Evolutionary conservation across 2,888 invertebrate genomes (phyloP), one percentile per base, ranked within the genome.

Genomic region (Plemyria rubiginata): DNA sequence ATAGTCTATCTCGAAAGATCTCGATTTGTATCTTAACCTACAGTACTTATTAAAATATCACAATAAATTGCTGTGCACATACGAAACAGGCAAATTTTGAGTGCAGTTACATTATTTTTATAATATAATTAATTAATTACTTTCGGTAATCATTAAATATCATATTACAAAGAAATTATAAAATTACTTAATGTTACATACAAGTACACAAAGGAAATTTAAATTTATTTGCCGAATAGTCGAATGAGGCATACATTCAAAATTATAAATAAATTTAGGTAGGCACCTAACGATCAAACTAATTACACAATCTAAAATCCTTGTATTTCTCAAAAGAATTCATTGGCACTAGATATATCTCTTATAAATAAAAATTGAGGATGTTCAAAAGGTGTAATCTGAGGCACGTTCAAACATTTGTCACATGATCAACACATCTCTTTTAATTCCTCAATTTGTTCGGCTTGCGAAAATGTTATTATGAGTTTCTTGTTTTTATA

Each of bases 51-150:
- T 88, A 92, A 92, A 93, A 93, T 93, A 93, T 93, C 92, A 93
- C 92, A 93, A 92, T 93, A 91, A 93, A 93, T 92, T 92, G 87
- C 88, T 86, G 93, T 93, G 93, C 93, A 91, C 87, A 91, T 92
- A 93, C 88, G 88, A 90, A 92, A 93, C 92, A 91, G 92, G 92
- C 92, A 92, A 93, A 92, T 88, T 86, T 92, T 88, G 80, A 88
- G 93, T 93, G 93, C 93, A 92, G 84, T 90, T 89, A 93, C 86
- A 86, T 88, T 87, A 86, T 83, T 87, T 79, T 80, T 81, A 62
- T 77, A 84, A 80, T 84, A 85, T 81, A 83, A 80, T 85, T 84
- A 83, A 80, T 85, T 84, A 82, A 63, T 63, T 70, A 76, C 79
- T 84, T 79, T 80, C 68, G 66, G 76, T 81, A 80, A 80, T 85